Evolutionary conservation across 2,113 vertebrate species (phyloP).

Genomic region (Saccopteryx leptura): DNA sequence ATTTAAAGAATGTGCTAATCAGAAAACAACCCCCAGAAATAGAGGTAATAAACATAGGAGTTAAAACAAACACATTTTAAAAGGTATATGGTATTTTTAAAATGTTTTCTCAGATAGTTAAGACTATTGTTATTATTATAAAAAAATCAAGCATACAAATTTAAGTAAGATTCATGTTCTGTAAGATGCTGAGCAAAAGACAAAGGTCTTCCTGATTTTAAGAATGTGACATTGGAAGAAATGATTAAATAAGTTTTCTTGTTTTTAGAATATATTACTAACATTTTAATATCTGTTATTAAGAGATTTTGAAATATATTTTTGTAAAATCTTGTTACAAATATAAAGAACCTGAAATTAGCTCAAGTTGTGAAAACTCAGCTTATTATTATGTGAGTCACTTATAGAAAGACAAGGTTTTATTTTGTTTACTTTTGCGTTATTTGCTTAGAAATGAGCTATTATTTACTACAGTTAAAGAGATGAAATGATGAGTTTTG

Average conservation of each 20-base stretch:
- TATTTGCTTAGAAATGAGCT: conserved; percentile 30
- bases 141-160: neutral
- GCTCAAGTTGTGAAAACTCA: conserved; percentile 16
- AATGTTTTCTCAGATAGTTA: neutral
- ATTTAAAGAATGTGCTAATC: neutral
- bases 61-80: conserved; percentile 29
- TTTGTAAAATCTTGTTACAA: conserved; percentile 47
- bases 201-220: conserved; percentile 3
- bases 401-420: neutral
- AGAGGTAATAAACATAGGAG: conserved; percentile 3
- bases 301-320: conserved; percentile 35
- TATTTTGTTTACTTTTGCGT: conserved; percentile 7
- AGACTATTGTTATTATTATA: neutral
- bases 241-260: neutral
- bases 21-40: neutral
- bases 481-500: conserved; percentile 26
- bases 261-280: neutral
- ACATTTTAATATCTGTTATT: conserved; percentile 40
- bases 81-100: neutral
- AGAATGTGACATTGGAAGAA: conserved; percentile 27
- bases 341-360: conserved; percentile 41
- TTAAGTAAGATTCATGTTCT: neutral
- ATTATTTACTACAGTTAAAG: neutral
- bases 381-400: neutral
- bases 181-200: neutral